These are phyloP conservation scores for Glyphotaelius pellucidus DNA, from an alignment of 2,888 invertebrate genomes.

Conservation along the genomic window DNA sequence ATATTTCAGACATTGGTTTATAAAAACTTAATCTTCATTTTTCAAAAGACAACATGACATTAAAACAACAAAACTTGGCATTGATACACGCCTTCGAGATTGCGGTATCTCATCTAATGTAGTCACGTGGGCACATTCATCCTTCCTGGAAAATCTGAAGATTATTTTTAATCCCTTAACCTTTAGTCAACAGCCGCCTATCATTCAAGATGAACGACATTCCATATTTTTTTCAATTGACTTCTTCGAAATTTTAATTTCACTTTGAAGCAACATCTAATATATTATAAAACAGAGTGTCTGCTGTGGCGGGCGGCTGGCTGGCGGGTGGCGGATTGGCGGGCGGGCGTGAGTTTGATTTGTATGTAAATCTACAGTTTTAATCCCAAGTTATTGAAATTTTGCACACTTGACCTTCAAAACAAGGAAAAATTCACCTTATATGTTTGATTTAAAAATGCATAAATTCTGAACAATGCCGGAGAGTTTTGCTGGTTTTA, in stretches of 20 bases:
- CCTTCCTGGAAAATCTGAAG: neutral
- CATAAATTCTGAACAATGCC: no score
- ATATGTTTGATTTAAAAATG: no score
- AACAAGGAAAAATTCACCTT: no score
- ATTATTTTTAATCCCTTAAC: slow-evolving; percentile 4
- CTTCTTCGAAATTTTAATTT: neutral
- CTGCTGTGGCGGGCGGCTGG: no score
- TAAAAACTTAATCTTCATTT: neutral
- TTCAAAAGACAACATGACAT: neutral
- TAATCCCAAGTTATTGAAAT: no score
- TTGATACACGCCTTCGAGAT: neutral
- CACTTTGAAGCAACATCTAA: no score
- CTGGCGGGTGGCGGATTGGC: no score
- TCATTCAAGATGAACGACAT: neutral
- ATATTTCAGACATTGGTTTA: neutral
- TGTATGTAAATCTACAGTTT: no score
- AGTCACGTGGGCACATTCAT: neutral
- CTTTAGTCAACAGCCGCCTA: neutral
- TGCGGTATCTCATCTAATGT: neutral
- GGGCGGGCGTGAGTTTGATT: no score
- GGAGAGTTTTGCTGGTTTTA: no score
- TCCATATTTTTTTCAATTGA: neutral
- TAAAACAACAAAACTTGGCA: slow-evolving; percentile 12
- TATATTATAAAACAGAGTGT: no score
- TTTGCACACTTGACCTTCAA: no score